These are phyloP conservation scores for Felis chaus DNA, from an alignment of 2,113 vertebrate species.

Conservation along the genomic window DNA sequence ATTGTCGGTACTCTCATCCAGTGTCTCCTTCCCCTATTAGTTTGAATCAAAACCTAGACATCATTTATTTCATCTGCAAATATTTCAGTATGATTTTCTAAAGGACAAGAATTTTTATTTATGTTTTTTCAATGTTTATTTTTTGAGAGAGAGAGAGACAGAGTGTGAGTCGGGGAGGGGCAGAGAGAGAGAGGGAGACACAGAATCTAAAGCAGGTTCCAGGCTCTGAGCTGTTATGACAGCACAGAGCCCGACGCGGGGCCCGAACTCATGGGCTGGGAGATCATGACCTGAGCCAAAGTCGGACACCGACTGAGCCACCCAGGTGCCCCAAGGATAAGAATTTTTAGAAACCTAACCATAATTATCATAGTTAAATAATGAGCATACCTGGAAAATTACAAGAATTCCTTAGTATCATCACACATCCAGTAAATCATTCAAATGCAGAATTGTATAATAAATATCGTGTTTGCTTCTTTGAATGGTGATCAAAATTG, in stretches of 20 bases:
- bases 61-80: slow-evolving; percentile 14
- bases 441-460: background rate
- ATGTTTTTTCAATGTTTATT: too few relatives aligned
- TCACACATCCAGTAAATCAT: background rate
- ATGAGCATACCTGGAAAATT: background rate
- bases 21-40: background rate
- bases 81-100: slow-evolving; percentile 29
- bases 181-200: too few relatives aligned
- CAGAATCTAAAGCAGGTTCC: too few relatives aligned
- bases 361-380: background rate
- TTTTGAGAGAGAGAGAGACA: too few relatives aligned
- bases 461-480: background rate
- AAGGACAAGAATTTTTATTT: background rate
- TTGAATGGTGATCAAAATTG: background rate
- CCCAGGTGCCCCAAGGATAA: background rate
- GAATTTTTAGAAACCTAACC: background rate
- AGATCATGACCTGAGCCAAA: too few relatives aligned
- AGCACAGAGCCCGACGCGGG: too few relatives aligned
- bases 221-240: too few relatives aligned
- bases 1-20: background rate
- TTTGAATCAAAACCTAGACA: background rate
- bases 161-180: too few relatives aligned
- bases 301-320: too few relatives aligned
- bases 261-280: too few relatives aligned
- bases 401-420: background rate